These are phyloP conservation scores for Xenops minutus DNA, from an alignment of 2,797 vertebrate species.

Conservation along the genomic window DNA sequence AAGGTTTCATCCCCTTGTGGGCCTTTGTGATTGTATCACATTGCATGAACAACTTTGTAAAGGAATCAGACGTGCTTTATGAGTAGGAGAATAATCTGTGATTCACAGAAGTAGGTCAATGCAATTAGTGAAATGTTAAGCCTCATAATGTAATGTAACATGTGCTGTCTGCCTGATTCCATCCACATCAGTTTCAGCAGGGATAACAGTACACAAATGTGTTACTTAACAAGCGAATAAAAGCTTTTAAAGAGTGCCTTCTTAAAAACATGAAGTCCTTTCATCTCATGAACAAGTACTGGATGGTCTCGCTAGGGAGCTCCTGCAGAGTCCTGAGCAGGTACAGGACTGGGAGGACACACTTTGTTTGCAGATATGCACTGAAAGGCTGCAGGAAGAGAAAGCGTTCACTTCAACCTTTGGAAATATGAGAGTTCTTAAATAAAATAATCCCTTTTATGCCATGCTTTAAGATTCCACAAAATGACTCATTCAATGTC, in stretches of 20 bases:
- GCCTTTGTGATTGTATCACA: neutral
- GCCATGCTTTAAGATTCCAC: neutral
- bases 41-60: neutral
- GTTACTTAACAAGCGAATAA: neutral
- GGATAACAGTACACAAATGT: neutral
- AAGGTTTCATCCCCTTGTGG: neutral
- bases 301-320: neutral
- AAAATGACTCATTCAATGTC: neutral
- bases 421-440: neutral
- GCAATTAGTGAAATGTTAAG: constrained; percentile 33
- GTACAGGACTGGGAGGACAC: neutral
- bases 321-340: neutral
- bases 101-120: constrained; percentile 27
- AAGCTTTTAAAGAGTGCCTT: neutral
- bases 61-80: neutral
- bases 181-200: neutral
- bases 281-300: neutral
- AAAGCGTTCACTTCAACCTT: neutral
- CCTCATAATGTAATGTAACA: neutral
- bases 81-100: neutral
- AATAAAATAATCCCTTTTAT: neutral
- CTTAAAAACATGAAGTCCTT: neutral
- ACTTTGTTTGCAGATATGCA: accelerated
- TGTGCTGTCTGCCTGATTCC: neutral
- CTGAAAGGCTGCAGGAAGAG: neutral